phyloP scores from a whole-genome alignment of 2,888 invertebrate genomes.

The Conomelus anceps region DNA sequence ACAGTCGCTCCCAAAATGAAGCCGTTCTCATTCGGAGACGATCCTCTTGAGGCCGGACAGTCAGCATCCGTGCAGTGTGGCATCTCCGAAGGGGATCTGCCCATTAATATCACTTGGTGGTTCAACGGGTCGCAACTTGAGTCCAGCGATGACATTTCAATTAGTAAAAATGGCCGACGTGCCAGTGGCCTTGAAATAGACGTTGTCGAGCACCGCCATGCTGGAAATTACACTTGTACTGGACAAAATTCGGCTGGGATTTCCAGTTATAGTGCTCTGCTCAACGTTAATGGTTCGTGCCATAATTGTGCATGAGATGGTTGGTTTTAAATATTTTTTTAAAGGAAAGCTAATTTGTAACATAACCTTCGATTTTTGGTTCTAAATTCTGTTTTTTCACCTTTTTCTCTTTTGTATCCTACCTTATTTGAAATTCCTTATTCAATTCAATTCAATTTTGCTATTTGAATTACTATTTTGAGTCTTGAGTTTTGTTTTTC shows the following conservation, averaged over 20 bases:
- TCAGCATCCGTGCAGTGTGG: conserved; percentile 48
- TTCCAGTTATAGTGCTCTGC: conserved; percentile 37
- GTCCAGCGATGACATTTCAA: conserved; percentile 37
- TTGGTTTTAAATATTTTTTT: no score
- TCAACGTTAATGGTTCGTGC: conserved; percentile 33
- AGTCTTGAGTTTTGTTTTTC: no score
- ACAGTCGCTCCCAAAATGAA: conserved; percentile 58
- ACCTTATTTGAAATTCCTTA: no score
- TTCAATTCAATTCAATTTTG: no score
- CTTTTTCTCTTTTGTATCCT: no score
- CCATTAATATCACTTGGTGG: conserved; percentile 61
- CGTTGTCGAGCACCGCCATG: conserved; percentile 37
- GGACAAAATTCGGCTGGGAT: conserved; percentile 39
- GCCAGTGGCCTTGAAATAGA: conserved; percentile 34
- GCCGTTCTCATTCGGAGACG: conserved; percentile 59
- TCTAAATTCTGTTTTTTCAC: no score
- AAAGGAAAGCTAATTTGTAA: no score
- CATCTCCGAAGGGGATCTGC: conserved; percentile 52
- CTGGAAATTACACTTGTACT: conserved; percentile 42
- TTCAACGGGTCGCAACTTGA: conserved; percentile 47
- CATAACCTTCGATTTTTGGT: no score
- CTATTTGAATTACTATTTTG: no score
- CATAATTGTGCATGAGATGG: neutral
- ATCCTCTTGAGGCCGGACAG: conserved; percentile 47
- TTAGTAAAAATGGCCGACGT: conserved; percentile 37